These are phyloP conservation scores for Bungarus multicinctus DNA, from an alignment of 2,113 vertebrate species.

Conservation along the genomic window DNA sequence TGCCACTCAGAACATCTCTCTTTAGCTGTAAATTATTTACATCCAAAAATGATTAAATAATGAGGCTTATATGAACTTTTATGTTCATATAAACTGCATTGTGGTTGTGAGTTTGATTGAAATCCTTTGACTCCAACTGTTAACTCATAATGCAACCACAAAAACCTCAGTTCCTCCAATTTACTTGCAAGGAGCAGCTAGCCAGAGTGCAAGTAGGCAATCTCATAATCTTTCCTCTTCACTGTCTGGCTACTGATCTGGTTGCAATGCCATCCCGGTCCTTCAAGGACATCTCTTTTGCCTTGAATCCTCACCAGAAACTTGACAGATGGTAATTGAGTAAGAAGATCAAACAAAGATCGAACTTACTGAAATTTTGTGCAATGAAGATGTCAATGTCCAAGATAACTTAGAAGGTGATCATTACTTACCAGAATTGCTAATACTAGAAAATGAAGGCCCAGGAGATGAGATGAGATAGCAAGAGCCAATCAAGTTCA, in stretches of 20 bases:
- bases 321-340: too few relatives aligned
- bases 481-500: too few relatives aligned
- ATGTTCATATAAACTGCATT: neutral
- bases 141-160: neutral
- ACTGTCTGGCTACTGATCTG: neutral
- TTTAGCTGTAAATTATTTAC: neutral
- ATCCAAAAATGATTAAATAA: neutral
- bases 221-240: neutral
- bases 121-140: neutral
- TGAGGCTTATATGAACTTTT: neutral
- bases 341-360: too few relatives aligned
- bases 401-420: too few relatives aligned
- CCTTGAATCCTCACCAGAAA: too few relatives aligned
- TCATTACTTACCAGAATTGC: too few relatives aligned
- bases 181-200: neutral
- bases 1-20: neutral
- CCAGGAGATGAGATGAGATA: too few relatives aligned
- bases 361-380: too few relatives aligned
- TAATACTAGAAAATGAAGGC: too few relatives aligned
- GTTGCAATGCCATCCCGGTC: neutral
- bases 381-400: too few relatives aligned
- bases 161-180: neutral
- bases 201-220: neutral
- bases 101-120: neutral
- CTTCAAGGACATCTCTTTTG: too few relatives aligned